Base-by-base conservation (phyloP, 2,797 vertebrate species). In the Podarcis lilfordi region DNA sequence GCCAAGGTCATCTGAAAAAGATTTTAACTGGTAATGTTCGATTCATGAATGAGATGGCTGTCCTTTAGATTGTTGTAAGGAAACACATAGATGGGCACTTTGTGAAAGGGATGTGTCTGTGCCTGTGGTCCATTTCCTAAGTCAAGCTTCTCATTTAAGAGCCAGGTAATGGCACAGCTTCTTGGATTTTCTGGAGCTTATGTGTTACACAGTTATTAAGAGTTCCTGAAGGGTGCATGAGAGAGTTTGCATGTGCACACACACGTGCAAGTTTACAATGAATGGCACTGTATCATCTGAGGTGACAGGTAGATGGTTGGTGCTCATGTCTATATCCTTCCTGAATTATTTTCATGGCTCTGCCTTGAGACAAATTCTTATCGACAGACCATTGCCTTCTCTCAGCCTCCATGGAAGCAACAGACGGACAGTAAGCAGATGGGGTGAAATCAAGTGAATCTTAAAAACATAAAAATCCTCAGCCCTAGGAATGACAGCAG, bases 301-400 rank as follows among this genome's bases (percentile, higher is more conserved):
- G 0, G 0, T 0, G n/a, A 32, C 35, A 11, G 21, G 40, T 55
- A 80, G 0, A 32, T 43, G n/a, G 32, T 64, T 6, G 37, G 15
- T 23, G 0, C 0, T 1, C 0, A 2, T 1, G 0, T 25, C 43
- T 29, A 8, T 25, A 35, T 29, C 0, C 2, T 3, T 81, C n/a
- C 0, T 10, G 32, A 66, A 68, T 5, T 21, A 1, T 40, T 76
- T 68, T 81, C 1, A 50, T 2, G 55, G 45, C 72, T 50, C 40
- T 27, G 2, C 32, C 59, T 40, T 5, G 68, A 35, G 0, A 3
- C 2, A 5, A 27, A 32, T 8, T 2, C 40, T 32, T 4, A 0
- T 0, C 78, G 80, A 64, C 25, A n/a, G 1, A 32, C 10, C 27
- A 32, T 85, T 27, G 35, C 64, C 8, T 40, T 84, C 9, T 82